These are phyloP conservation scores for Rhynchonema sp. DNA, from an alignment of 2,888 invertebrate species.

Conservation along the genomic window DNA sequence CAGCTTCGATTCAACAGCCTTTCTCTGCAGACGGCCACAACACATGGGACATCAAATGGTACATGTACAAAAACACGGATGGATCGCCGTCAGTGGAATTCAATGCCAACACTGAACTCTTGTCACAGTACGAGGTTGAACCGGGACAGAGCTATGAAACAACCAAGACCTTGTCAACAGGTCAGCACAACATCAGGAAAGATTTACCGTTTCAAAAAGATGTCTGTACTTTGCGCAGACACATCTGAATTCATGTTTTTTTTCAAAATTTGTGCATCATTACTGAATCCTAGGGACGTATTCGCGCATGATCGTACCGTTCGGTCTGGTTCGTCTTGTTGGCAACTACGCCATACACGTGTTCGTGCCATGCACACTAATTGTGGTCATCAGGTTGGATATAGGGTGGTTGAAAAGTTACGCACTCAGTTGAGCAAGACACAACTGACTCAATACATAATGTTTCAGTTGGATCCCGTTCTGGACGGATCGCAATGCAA, in stretches of 20 bases:
- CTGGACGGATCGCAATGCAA: neutral
- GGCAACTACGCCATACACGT: neutral
- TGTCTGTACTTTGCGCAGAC: no score
- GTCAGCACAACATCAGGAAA: neutral
- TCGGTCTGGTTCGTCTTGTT: neutral
- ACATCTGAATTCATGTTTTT: no score
- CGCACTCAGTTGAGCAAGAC: no score
- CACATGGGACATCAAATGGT: neutral
- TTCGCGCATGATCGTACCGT: neutral
- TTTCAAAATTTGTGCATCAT: no score
- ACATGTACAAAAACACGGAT: neutral
- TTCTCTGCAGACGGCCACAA: neutral
- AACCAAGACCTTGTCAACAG: neutral
- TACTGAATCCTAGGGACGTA: no score
- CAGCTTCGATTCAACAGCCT: no score
- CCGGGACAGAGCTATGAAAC: neutral
- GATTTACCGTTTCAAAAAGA: no score
- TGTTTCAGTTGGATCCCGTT: neutral
- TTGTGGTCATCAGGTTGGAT: neutral
- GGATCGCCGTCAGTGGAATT: neutral
- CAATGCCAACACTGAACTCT: neutral
- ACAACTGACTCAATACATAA: no score
- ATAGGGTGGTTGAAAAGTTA: no score
- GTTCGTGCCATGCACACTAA: neutral
- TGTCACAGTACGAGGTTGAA: neutral